A percentile compares a stretch with the other conserved stretches of the same genome.
Evolutionary conservation across 2,113 vertebrate genomes (phyloP).

Genomic region (Mesembrinibis cayennensis): DNA sequence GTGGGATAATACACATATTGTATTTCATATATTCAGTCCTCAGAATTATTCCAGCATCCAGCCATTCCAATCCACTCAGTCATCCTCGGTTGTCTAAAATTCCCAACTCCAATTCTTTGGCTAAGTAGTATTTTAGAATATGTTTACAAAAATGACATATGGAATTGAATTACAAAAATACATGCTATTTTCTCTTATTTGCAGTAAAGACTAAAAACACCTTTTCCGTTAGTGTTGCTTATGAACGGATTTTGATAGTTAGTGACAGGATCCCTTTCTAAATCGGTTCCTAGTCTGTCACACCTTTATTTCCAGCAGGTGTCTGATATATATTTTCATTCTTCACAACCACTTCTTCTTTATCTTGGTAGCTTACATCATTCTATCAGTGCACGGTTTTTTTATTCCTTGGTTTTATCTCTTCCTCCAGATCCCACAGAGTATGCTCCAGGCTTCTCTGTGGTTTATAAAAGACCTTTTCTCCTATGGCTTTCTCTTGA

Average conservation of each 20-base stretch:
- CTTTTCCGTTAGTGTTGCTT: background rate
- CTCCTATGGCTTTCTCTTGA: constrained; percentile 10
- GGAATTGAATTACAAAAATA: background rate
- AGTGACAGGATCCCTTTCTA: background rate
- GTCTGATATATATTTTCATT: background rate
- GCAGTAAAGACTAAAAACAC: background rate
- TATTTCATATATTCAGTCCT: background rate
- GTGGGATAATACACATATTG: background rate
- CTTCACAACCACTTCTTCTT: background rate
- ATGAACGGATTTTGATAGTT: background rate
- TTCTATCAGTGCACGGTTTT: background rate
- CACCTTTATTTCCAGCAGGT: background rate
- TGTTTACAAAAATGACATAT: background rate
- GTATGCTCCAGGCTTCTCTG: constrained; percentile 30
- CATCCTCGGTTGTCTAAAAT: background rate
- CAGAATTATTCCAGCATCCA: background rate
- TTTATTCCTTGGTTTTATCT: constrained; percentile 24
- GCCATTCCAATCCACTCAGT: background rate
- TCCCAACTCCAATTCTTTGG: background rate
- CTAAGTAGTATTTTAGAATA: background rate
- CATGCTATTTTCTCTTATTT: background rate
- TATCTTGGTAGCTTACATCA: background rate
- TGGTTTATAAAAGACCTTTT: constrained; percentile 29
- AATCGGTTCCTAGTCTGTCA: background rate
- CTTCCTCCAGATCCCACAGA: background rate